These are phyloP conservation scores for Tinamus major DNA, from an alignment of 2,797 vertebrate genomes.

Conservation along the genomic window DNA sequence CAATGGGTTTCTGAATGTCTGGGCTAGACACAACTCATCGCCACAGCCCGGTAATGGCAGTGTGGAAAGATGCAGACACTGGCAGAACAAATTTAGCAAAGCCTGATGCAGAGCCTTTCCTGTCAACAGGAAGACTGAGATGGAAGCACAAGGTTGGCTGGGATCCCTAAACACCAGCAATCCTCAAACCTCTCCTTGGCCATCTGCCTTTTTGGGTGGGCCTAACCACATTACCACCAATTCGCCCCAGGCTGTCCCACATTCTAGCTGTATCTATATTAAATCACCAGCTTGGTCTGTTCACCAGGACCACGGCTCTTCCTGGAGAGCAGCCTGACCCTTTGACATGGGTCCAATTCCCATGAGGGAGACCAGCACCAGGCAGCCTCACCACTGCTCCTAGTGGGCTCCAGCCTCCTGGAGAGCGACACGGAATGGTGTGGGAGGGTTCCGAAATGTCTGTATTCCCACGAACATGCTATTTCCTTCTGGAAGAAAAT, in stretches of 20 bases:
- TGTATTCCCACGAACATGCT: neutral
- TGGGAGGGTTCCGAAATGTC: neutral
- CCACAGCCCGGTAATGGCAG: neutral
- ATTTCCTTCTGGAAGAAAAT: neutral
- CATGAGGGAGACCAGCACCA: neutral
- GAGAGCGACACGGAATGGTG: neutral
- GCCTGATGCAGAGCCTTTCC: neutral
- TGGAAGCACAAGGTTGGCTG: neutral
- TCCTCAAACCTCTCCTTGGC: neutral
- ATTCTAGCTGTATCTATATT: neutral
- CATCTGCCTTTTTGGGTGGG: neutral
- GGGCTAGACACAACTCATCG: neutral
- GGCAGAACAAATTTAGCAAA: neutral
- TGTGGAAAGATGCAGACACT: neutral
- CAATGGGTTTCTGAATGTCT: neutral
- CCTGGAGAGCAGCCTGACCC: rapidly evolving
- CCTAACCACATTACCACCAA: neutral
- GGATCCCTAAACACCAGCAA: neutral
- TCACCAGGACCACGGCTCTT: neutral
- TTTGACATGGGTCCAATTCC: neutral
- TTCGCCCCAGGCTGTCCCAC: neutral
- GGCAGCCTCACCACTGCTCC: neutral
- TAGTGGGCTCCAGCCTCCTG: neutral
- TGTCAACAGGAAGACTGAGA: neutral
- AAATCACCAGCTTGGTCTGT: rapidly evolving